A percentile compares a stretch with the other conserved stretches of the same genome.
These are phyloP conservation scores for Leptinotarsa rubiginosa DNA, from an alignment of 2,888 invertebrate species.

Conservation along the genomic window DNA sequence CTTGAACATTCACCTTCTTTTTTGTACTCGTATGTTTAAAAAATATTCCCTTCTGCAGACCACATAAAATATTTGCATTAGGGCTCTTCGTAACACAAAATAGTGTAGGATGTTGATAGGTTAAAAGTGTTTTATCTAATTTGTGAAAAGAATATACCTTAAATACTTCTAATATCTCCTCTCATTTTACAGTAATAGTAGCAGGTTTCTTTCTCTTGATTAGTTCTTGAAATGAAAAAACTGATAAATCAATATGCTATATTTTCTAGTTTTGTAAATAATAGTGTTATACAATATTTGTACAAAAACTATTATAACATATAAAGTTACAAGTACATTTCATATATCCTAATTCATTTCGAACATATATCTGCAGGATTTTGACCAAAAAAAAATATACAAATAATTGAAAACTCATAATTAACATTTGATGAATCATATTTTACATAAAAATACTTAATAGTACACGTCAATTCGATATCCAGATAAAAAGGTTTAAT, in stretches of 20 bases:
- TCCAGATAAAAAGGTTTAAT: neutral
- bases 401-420: neutral
- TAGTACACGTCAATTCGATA: neutral
- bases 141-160: no score
- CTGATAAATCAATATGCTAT: neutral
- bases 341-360: neutral
- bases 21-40: no score
- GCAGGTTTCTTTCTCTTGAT: neutral
- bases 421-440: slow-evolving; percentile 1
- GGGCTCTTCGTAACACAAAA: no score
- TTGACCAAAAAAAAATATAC: slow-evolving; percentile 2
- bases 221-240: neutral
- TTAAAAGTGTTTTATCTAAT: no score
- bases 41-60: no score
- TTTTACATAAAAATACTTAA: slow-evolving; percentile 7
- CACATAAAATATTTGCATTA: no score
- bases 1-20: no score
- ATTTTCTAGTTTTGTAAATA: slow-evolving; percentile 3
- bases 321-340: slow-evolving; percentile 3
- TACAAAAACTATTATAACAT: slow-evolving; percentile 18
- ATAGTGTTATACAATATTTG: slow-evolving; percentile 11
- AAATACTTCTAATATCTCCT: no score
- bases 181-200: no score
- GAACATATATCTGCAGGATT: neutral
- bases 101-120: no score